Evolutionary conservation across 2,113 vertebrate species (phyloP), one percentile per base, ranked within the genome.

Genomic region (Spermophilus dauricus): DNA sequence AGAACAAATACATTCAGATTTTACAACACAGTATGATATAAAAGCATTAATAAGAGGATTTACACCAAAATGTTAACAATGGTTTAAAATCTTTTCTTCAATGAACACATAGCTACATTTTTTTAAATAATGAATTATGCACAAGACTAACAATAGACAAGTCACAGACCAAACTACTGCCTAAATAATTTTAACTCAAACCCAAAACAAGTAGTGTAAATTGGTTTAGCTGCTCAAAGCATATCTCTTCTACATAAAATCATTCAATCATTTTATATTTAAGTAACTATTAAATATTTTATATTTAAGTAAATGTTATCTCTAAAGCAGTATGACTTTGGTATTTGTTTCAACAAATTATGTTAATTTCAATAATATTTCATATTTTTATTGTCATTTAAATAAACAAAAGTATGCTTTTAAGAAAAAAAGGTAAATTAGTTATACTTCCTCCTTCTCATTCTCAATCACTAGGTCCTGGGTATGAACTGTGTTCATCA

Each of bases 71-170:
- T 45, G 48, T 73, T 75, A 87, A 26, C 65, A 72, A 39, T 34
- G 24, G 22, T 82, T 94, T 94, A 53, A 86, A 12, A 51, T 76
- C 17, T 56, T 80, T 86, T 63, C 75, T 69, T 72, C 37, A 88
- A 77, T 17, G 30, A 70, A 69, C n/a, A 84, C 4, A 72, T 8
- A 90, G 37, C 22, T 69, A 56, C 12, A 3, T 63, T 58, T 77
- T 92, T 81, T 75, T n/a, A 51, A 92, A 81, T 89, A 42, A 95
- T 12, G 78, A 91, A 72, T 82, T 30, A 92, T 89, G 18, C 51
- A 65, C n/a, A 93, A 90, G 37, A 73, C 14, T 56, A 72, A 4
- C 22, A 91, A 61, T 14, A 17, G 70, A 53, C 20, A 70, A 73
- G 18, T 16, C 48, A 63, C 20, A 95, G 45, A 53, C 8, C n/a